Conservation (phyloP, 2,888 invertebrate species). For the Megastigmus dorsalis region DNA sequence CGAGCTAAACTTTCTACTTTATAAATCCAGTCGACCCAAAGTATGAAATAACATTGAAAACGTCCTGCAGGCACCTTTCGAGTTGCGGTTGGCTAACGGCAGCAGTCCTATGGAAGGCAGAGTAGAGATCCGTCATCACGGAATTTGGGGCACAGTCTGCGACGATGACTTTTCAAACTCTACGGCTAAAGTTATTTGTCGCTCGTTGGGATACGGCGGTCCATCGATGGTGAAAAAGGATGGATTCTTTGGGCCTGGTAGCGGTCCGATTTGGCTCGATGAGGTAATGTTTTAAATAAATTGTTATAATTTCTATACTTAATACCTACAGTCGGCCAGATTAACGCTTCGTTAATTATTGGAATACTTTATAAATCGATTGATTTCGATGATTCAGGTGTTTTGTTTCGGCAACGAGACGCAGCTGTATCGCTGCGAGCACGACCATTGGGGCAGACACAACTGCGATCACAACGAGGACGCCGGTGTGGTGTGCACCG, state of each 20-base stretch:
- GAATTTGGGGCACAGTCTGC: conserved; percentile 86
- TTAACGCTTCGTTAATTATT: too few species aligned
- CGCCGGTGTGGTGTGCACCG: conserved; percentile 77
- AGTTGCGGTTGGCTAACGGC: conserved; percentile 80
- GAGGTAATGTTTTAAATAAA: too few species aligned
- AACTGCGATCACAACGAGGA: conserved; percentile 86
- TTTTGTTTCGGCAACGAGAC: conserved; percentile 82
- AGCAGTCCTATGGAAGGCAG: conserved; percentile 78
- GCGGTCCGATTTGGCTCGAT: conserved; percentile 84
- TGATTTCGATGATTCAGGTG: too few species aligned
- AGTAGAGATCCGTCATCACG: conserved; percentile 81
- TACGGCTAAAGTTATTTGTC: conserved; percentile 81
- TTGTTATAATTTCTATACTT: too few species aligned
- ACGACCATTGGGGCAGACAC: conserved; percentile 81
- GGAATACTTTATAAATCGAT: too few species aligned
- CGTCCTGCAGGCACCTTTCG: conserved; percentile 69
- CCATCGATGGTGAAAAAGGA: conserved; percentile 76
- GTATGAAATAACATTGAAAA: too few species aligned
- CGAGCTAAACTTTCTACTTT: too few species aligned
- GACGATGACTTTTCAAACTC: conserved; percentile 83
- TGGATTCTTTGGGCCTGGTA: conserved; percentile 77
- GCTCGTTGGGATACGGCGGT: conserved; percentile 77
- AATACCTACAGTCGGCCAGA: too few species aligned
- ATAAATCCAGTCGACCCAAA: too few species aligned
- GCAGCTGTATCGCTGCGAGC: conserved; percentile 79